These are phyloP conservation scores for Tupaia tana DNA, from an alignment of 2,113 vertebrate genomes.

Conservation along the genomic window DNA sequence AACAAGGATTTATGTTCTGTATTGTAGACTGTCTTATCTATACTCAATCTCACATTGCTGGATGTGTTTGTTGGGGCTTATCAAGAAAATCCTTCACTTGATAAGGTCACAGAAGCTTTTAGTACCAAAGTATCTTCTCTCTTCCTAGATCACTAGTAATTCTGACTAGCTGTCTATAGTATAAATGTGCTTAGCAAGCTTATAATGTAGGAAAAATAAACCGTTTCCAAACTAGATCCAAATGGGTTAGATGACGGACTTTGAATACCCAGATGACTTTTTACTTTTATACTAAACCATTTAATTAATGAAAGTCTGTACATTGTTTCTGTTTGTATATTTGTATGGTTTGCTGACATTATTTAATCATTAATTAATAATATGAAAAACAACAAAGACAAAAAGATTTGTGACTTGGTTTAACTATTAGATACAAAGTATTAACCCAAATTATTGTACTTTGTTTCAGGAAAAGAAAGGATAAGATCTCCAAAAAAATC, in stretches of 20 bases:
- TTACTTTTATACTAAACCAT: neutral
- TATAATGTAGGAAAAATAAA: conserved; percentile 24
- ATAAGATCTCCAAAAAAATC: conserved; percentile 8
- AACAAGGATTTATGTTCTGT: neutral
- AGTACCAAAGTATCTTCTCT: neutral
- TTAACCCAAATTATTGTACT: neutral
- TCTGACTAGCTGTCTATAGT: neutral
- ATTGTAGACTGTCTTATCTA: neutral
- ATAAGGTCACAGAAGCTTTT: neutral
- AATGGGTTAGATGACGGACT: neutral
- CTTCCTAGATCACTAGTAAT: neutral
- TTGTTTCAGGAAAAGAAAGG: conserved; percentile 26
- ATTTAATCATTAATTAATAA: neutral
- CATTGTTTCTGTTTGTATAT: neutral
- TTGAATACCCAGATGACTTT: conserved; percentile 13
- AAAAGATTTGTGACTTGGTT: neutral
- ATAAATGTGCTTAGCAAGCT: neutral
- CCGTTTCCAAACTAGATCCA: conserved; percentile 24
- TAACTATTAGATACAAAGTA: neutral
- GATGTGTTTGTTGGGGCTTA: neutral
- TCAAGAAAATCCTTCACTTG: conserved; percentile 12
- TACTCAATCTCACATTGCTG: neutral
- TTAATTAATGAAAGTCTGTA: neutral
- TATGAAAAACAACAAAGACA: neutral
- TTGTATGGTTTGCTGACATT: neutral